Evolutionary conservation across 2,888 invertebrate species (phyloP).

Genomic region (Bellardia pandia): DNA sequence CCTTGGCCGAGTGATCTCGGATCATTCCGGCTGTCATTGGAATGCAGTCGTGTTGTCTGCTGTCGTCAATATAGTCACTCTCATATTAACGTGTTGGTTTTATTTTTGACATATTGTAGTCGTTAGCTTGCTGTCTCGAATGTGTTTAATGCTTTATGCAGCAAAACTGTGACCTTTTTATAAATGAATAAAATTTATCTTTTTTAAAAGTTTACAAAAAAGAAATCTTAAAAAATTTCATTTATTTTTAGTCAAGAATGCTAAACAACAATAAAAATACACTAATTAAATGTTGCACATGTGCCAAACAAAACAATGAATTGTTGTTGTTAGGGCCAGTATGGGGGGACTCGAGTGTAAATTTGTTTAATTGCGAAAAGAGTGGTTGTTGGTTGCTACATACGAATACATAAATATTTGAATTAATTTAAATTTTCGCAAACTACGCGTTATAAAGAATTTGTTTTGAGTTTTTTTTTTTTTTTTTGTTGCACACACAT

Average conservation of each 20-base stretch:
- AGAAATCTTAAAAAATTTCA: not conserved
- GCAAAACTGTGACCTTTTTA: conserved; percentile 2
- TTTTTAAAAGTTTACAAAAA: not conserved
- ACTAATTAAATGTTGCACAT: conserved; percentile 53
- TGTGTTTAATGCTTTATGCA: not conserved
- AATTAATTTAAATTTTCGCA: conserved; percentile 62
- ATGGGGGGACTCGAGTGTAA: not conserved
- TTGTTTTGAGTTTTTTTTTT: conserved; percentile 23
- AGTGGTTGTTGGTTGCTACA: conserved; percentile 29
- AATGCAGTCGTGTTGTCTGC: no score
- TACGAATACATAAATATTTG: conserved; percentile 46
- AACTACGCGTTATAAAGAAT: conserved; percentile 51
- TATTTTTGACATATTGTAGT: no score
- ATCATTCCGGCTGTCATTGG: no score
- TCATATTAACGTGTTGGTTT: no score
- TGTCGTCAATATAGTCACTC: no score
- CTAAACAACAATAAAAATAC: not conserved
- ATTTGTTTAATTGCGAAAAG: conserved; percentile 6
- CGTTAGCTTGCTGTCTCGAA: no score
- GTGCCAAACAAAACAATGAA: conserved; percentile 37
- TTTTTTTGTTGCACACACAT: conserved; percentile 31
- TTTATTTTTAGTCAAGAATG: not conserved
- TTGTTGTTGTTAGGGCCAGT: not conserved
- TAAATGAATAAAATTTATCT: not conserved
- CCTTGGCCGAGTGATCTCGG: no score